Evolutionary conservation across 1,140 invertebrate genomes (phyloP), one percentile per base, ranked within the genome.

Genomic region (Leptinotarsa defecta): DNA sequence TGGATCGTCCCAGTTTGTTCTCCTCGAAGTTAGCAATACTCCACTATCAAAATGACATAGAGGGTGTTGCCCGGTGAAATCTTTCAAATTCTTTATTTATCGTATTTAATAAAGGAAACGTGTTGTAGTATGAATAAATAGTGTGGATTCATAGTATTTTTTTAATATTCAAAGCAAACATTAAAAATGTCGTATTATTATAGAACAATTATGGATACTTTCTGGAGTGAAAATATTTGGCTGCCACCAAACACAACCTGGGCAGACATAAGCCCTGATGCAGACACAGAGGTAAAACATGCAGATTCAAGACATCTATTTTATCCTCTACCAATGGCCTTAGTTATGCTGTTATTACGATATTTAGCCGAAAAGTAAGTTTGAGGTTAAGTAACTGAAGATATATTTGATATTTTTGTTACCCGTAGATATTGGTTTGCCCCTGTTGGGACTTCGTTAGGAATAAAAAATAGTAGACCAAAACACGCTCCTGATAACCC

Each of bases 161-260:
- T n/a, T 22, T 61, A 65, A 71, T 43, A 57, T 71, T 62, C 11
- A 65, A 43, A 73, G 71, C 61, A 48, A 65, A 49, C n/a, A 73
- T 65, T 73, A 73, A 79, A 67, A 76, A 76, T 79, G 75, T 63
- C 78, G n/a, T 34, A 62, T 20, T 81, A 77, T 52, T 81, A 79
- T 73, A 68, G 77, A 49, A 79, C 73, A 72, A 61, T 79, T 19
- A 61, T 82, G 68, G 86, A 90, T 82, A 87, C 87, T 79, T 96
- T 97, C 87, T 96, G 95, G 95, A 91, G 91, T 81, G 91, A 93
- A 81, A 86, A 91, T 81, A 86, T 97, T 81, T 97, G 95, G 95
- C 89, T 96, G 81, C 95, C 95, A 74, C 94, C 95, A 76, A 96
- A 96, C 86, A 92, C 92, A 74, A 94, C 94, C 81, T 97, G 96